Evolutionary conservation across 1,140 invertebrate species (phyloP).

Genomic region (Colletes gigas): DNA sequence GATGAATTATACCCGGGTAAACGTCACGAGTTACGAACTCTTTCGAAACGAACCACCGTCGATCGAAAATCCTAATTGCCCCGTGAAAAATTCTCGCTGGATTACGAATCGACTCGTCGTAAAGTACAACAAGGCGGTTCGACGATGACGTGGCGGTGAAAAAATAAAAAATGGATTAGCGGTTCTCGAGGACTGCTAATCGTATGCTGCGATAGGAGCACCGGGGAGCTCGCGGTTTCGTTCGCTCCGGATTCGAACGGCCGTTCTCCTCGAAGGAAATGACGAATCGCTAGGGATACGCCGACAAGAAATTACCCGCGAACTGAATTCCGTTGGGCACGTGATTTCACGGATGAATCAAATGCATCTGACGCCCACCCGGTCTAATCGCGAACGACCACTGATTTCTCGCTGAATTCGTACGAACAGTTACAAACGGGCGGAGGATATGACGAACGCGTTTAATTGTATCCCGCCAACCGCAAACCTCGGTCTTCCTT

Average conservation of each 20-base stretch:
- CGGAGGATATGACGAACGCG: constrained; percentile 56
- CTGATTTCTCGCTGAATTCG: constrained; percentile 34
- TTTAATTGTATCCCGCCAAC: constrained; percentile 54
- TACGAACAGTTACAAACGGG: not conserved
- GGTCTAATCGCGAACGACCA: not conserved
- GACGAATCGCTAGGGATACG: constrained; percentile 16
- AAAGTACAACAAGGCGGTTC: not conserved
- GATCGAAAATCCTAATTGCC: constrained; percentile 8
- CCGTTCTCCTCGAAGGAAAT: constrained; percentile 24
- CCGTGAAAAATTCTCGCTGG: constrained; percentile 18
- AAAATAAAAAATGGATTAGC: constrained; percentile 21
- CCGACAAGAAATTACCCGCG: constrained; percentile 13
- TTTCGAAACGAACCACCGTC: constrained; percentile 30
- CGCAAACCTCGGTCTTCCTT: constrained; percentile 4
- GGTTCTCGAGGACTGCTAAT: not conserved
- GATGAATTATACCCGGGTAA: constrained; percentile 27
- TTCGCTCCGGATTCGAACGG: not conserved
- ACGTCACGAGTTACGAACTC: not conserved
- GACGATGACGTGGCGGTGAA: constrained; percentile 10
- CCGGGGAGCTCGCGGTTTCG: not conserved
- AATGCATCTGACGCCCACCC: constrained; percentile 48
- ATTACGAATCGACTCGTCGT: constrained; percentile 9
- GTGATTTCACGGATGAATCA: constrained; percentile 49
- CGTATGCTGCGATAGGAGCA: no score
- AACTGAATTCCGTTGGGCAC: not conserved